Evolutionary conservation across 2,113 vertebrate genomes (phyloP), one percentile per base, ranked within the genome.

Genomic region (Pelmatolapia mariae): DNA sequence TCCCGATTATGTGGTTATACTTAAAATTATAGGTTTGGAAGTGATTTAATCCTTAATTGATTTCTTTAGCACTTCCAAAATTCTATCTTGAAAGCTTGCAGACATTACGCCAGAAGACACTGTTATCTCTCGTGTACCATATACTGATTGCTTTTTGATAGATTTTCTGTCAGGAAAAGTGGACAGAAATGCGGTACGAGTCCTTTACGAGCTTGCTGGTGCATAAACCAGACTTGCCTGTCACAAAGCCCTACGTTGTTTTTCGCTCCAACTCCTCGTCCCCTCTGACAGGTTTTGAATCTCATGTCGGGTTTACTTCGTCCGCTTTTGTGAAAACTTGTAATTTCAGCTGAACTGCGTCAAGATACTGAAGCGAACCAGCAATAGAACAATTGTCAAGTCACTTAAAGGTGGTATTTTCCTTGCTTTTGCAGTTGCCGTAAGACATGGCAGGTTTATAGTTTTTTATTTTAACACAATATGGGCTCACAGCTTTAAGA

Each of bases 361-460:
- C 80, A 71, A 84, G 89, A 92, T 36, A 84, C 57, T 45, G 38
- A 80, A 63, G 82, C 29, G 7, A 87, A 85, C 68, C 8, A 7
- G 76, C 45, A 83, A 90, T 89, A 54, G 63, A 78, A 90, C 90
- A 89, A 86, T 83, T 86, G 82, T 87, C 90, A 38, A 84, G 50
- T 91, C 68, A 5, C 31, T 79, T 80, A 78, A 82, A 78, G 38
- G 82, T 86, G 50, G 84, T 43, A 78, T 81, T 91, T 85, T 76
- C 36, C 61, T 56, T 29, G 33, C 31, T 86, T n/a, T 40, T 56
- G 24, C 54, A 26, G 56, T 56, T 36, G 56, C 54, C 68, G 26
- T 36, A 15, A 40, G 78, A 80, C 22, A 22, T 54, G 56, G 80
- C 36, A 36, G 52, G 31, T 81, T 83, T 36, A 12, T 82, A 71